Percentiles rank a stretch among this genome's conserved stretches.
Evolutionary conservation across 2,888 invertebrate species (phyloP).

Genomic region (Acrobasis repandana): DNA sequence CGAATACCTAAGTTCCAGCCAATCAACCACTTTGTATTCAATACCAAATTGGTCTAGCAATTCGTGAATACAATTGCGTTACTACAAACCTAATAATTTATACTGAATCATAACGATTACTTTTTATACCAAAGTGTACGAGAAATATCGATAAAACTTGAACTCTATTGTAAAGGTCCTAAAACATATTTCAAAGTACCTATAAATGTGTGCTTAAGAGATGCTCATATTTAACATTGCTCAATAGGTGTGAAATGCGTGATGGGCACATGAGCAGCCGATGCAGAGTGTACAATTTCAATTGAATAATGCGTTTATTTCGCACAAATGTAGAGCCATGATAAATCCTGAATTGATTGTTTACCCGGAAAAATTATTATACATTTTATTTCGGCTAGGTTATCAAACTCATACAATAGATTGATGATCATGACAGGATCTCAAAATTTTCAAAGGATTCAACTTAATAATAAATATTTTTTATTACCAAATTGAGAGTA

Average conservation of each 20-base stretch:
- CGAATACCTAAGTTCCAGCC: neutral
- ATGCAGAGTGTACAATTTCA: conserved; percentile 45
- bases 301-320: no score
- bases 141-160: conserved; percentile 18
- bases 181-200: neutral
- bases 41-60: conserved; percentile 29
- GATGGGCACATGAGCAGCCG: conserved; percentile 48
- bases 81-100: conserved; percentile 44
- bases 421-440: no score
- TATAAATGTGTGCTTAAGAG: conserved; percentile 33
- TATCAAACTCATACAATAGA: no score
- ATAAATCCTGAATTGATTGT: no score
- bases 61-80: conserved; percentile 36
- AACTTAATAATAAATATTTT: conserved; percentile 44
- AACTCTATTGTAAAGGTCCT: conserved; percentile 30
- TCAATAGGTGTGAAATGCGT: conserved; percentile 66
- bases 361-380: no score
- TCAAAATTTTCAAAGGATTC: no score
- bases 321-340: no score
- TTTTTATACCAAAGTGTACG: conserved; percentile 27
- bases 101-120: conserved; percentile 38
- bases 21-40: conserved; percentile 18
- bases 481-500: conserved; percentile 26
- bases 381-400: no score
- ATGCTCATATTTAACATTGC: conserved; percentile 52